Percentiles rank a stretch among this genome's conserved stretches.
Evolutionary conservation across 2,797 vertebrate species (phyloP).

Genomic region (Alauda arvensis): DNA sequence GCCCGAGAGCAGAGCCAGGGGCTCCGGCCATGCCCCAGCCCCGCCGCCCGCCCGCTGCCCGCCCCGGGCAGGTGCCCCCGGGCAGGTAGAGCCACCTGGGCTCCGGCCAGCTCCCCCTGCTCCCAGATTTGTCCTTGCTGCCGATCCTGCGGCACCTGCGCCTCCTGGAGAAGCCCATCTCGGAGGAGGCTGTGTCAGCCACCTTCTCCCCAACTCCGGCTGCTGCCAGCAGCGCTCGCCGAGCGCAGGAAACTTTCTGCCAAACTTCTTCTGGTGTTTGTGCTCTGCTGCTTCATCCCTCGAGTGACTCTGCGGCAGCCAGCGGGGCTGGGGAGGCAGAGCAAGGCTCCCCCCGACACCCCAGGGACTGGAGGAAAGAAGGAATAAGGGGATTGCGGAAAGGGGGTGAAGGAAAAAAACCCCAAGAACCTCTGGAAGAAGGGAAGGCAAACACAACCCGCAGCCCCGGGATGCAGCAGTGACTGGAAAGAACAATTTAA

Average conservation of each 20-base stretch:
- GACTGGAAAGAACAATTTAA: background rate
- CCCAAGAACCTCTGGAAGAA: background rate
- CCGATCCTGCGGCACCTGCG: slow-evolving; percentile 34
- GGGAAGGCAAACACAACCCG: background rate
- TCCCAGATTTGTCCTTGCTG: background rate
- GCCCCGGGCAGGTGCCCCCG: background rate
- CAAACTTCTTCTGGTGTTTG: background rate
- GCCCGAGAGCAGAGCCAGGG: background rate
- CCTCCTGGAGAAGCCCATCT: background rate
- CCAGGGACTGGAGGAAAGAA: rapidly evolving
- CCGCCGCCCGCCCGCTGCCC: background rate
- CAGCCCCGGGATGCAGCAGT: background rate
- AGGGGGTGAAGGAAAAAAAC: background rate
- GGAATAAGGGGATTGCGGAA: background rate
- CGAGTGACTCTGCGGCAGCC: background rate
- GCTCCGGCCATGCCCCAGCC: slow-evolving; percentile 11
- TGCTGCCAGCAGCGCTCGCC: background rate
- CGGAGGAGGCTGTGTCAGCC: background rate
- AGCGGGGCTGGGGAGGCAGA: background rate
- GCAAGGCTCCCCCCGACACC: background rate
- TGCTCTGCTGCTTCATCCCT: background rate
- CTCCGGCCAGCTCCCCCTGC: background rate
- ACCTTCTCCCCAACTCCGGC: background rate
- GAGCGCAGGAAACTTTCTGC: background rate
- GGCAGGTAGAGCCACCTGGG: slow-evolving; percentile 8